Base-by-base conservation (phyloP, 1,140 invertebrate genomes). In the Lerema accius region DNA sequence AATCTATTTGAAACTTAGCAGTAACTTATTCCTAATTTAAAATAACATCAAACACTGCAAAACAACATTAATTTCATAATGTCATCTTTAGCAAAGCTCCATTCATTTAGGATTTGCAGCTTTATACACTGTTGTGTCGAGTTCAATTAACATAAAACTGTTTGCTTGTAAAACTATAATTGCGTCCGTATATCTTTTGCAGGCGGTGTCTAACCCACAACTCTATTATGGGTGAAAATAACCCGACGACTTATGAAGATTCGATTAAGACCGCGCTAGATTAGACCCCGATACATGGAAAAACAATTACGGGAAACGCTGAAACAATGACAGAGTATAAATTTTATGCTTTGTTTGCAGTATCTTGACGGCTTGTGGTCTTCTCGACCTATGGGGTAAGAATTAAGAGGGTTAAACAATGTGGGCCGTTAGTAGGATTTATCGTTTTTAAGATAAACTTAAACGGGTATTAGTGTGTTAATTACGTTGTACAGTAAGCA, bases 301-400 rank as follows among this genome's bases (percentile, higher is more conserved):
- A 89, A 89, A 89, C 86, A 89, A 89, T 89, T 87, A 87, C 73
- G 70, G 74, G 80, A 80, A 82, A 84, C 84, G 81, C 73, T 84
- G 68, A 81, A 80, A 86, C 84, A 84, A 89, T 84, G 83, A 84
- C 76, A 73, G 69, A 75, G 73, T 83, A 77, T 87, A 86, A 86
- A 89, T 76, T 86, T 82, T 55, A 77, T 78, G 53, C 82, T 87
- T 86, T 89, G 83, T 86, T 79, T 82, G 67, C 77, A 79, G 73
- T 88, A 78, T 84, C 83, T 83, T 80, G 80, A 78, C 71, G 81
- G 78, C 75, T 78, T 83, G 82, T 62, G 79, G 85, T 83, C 53
- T 43, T 56, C 13, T 39, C 40, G 39, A 56, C 39, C 53, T 39
- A 56, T 56, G 40, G 53, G 53, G 53, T 56, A 56, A 56, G 53